These are phyloP conservation scores for Heliconius charithonia DNA, from an alignment of 2,888 invertebrate species.

Conservation along the genomic window DNA sequence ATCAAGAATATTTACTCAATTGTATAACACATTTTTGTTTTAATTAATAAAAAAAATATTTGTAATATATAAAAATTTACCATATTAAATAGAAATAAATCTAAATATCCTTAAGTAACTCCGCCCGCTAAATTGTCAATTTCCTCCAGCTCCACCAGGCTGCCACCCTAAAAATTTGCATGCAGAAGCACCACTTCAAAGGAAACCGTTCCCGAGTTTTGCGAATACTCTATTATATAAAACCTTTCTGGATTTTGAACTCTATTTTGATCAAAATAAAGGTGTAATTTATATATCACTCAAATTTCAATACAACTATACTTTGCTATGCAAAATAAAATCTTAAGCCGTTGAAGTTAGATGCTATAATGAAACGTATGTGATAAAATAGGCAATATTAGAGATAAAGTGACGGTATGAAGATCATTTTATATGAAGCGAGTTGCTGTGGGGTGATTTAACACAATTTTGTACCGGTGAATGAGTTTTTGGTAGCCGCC, in stretches of 20 bases:
- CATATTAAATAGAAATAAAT: not conserved
- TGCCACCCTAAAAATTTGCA: slow-evolving; percentile 70
- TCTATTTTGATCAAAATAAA: not conserved
- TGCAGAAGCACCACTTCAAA: slow-evolving; percentile 84
- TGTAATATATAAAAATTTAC: not conserved
- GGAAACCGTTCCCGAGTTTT: slow-evolving; percentile 74
- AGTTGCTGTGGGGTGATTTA: slow-evolving; percentile 70
- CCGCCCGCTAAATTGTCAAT: slow-evolving; percentile 66
- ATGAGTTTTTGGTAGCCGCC: slow-evolving; percentile 83
- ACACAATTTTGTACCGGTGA: slow-evolving; percentile 79
- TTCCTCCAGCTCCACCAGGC: slow-evolving; percentile 55
- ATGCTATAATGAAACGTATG: slow-evolving; percentile 34
- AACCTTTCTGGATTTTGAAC: slow-evolving; percentile 40
- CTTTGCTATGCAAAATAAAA: slow-evolving; percentile 4
- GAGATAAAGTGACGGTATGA: slow-evolving; percentile 38
- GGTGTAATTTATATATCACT: not conserved
- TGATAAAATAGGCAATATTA: slow-evolving; percentile 31
- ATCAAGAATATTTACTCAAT: not conserved
- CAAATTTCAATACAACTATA: not conserved
- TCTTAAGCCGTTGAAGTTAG: not conserved
- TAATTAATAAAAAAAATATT: not conserved
- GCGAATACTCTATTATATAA: slow-evolving; percentile 52
- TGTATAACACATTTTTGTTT: not conserved
- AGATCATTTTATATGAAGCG: slow-evolving; percentile 73
- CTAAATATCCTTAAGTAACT: slow-evolving; percentile 30